phyloP scores from a whole-genome alignment of 2,113 vertebrate genomes.

The Oriolus oriolus region DNA sequence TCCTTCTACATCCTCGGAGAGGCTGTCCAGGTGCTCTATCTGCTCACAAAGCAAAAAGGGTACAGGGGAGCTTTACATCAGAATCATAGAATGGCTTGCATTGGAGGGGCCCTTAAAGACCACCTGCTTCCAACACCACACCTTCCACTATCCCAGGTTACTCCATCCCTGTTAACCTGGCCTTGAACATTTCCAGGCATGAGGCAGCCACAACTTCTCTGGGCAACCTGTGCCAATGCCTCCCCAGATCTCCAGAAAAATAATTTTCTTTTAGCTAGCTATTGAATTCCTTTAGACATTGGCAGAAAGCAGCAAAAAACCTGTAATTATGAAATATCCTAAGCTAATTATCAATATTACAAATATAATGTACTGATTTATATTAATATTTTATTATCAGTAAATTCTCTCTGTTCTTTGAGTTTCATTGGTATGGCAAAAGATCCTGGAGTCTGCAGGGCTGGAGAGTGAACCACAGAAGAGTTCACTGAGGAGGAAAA shows the following conservation, averaged over 20 bases:
- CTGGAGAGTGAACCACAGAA: neutral
- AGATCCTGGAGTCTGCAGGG: neutral
- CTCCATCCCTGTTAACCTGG: neutral
- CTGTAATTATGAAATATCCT: neutral
- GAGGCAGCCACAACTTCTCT: neutral
- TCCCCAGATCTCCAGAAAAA: neutral
- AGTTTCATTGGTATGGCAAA: neutral
- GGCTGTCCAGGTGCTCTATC: rapidly evolving
- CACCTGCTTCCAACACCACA: neutral
- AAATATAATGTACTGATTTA: neutral
- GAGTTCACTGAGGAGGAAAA: neutral
- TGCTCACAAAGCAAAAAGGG: neutral
- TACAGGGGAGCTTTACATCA: neutral
- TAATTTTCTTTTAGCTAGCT: neutral
- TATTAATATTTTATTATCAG: neutral
- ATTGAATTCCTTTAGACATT: neutral
- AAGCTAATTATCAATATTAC: neutral
- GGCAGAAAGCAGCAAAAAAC: neutral
- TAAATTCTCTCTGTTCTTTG: neutral
- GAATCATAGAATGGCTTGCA: neutral
- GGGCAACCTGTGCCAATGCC: neutral
- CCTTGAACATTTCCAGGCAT: neutral
- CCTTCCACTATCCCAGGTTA: neutral
- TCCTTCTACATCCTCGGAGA: neutral
- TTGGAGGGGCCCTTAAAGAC: neutral